A percentile compares a stretch with the other conserved stretches of the same genome.
These are phyloP conservation scores for Pasiphila rectangulata DNA, from an alignment of 2,888 invertebrate species.

Conservation along the genomic window DNA sequence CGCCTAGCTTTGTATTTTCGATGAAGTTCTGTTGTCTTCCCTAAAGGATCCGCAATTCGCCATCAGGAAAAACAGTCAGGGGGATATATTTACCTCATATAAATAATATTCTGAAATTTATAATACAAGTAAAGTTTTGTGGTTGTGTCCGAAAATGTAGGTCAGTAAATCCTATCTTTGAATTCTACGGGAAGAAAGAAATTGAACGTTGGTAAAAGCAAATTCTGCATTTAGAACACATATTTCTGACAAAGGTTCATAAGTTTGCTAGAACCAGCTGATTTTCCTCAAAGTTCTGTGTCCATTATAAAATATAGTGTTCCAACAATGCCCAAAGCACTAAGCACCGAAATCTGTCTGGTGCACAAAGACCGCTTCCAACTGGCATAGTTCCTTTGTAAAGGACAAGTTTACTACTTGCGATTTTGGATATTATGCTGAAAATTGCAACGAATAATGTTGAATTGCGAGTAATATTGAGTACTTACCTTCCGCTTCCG, in stretches of 20 bases:
- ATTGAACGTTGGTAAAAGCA: too few relatives aligned
- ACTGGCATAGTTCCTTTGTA: slow-evolving; percentile 30
- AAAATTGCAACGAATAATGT: too few relatives aligned
- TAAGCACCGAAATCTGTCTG: slow-evolving; percentile 29
- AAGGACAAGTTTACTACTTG: slow-evolving; percentile 2
- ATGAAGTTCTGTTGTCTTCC: too few relatives aligned
- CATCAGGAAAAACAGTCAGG: too few relatives aligned
- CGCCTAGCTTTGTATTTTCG: neutral
- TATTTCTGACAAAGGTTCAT: neutral
- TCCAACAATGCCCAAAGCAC: slow-evolving; percentile 20
- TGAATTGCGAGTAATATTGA: too few relatives aligned
- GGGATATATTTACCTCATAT: too few relatives aligned
- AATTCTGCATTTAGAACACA: neutral
- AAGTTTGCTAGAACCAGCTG: neutral
- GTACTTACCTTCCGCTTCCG: too few relatives aligned
- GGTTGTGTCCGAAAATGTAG: too few relatives aligned
- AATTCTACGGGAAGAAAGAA: too few relatives aligned
- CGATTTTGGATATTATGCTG: neutral
- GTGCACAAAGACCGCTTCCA: slow-evolving; percentile 24
- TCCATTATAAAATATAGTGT: slow-evolving; percentile 21
- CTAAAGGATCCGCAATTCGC: too few relatives aligned
- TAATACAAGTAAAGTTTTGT: too few relatives aligned
- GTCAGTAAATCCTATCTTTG: neutral
- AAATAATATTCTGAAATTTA: too few relatives aligned
- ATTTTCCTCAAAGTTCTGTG: slow-evolving; percentile 12